Conservation (phyloP, 2,888 invertebrate species). For the Spatulosminthurus flaviceps region DNA sequence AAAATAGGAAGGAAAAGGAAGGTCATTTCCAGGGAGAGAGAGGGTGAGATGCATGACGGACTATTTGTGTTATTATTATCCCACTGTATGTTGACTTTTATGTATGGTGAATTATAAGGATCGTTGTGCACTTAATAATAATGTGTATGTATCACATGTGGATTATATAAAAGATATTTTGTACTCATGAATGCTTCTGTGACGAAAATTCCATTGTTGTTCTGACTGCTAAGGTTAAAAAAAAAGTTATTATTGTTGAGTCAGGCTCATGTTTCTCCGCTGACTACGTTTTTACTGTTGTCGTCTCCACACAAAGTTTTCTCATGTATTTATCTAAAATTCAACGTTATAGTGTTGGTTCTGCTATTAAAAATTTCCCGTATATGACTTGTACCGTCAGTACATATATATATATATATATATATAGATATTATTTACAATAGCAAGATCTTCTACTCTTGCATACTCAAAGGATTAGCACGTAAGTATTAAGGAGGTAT, state of each 20-base stretch:
- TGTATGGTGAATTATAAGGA: not conserved
- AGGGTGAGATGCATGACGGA: conserved; percentile 1
- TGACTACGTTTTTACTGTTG: not conserved
- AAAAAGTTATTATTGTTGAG: not conserved
- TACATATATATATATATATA: too few species aligned
- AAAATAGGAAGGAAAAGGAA: conserved; percentile 12
- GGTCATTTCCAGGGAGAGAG: conserved; percentile 11
- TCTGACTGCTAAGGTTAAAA: not conserved
- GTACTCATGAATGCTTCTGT: conserved; percentile 1
- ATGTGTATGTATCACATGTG: not conserved
- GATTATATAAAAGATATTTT: conserved; percentile 9
- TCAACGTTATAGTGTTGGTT: not conserved
- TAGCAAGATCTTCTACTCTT: too few species aligned
- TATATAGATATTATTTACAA: too few species aligned
- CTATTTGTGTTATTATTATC: not conserved
- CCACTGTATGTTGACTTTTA: not conserved
- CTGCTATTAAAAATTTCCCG: not conserved
- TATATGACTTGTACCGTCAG: not conserved
- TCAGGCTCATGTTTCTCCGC: not conserved
- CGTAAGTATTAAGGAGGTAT: too few species aligned
- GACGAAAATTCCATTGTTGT: conserved; percentile 4
- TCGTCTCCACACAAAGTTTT: not conserved
- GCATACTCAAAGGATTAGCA: too few species aligned
- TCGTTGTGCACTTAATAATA: not conserved
- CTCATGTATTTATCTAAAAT: not conserved